Base-by-base conservation (phyloP, 2,888 invertebrate genomes). In the Coleophora flavipennella region DNA sequence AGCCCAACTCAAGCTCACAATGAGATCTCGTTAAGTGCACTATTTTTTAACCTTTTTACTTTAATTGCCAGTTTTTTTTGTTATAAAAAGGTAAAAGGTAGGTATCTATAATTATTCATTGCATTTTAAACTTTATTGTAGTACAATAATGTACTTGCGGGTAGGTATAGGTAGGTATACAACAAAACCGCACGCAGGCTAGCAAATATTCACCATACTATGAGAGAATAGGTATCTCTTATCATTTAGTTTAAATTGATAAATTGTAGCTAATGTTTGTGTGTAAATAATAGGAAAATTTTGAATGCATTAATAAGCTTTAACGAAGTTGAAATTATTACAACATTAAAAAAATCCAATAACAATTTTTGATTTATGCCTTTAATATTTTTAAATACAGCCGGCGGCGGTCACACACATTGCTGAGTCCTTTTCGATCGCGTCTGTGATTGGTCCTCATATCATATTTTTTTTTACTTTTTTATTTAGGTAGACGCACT, bases 341-440 rank as follows among this genome's bases (percentile, higher is more conserved):
- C 67, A 62, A 71, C 69, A 76, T 75, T 72, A 72, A 65, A 72
- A 75, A 68, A 72, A 69, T 72, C 76, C 74, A 78, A 77, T 72
- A 62, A 65, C 50, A 53, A 6, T 71, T 57, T 74, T 65, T 79
- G 80, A 80, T 79, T 79, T 79, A 79, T 78, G 74, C 57, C 67
- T 73, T 71, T 71, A 73, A 78, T 78, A 77, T 73, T 76, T 69
- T 76, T 42, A 73, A 78, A 69, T 64, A 80, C 77, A 75, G 74
- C 81, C 72, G 71, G 51, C 61, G 75, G 79, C 80, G 68, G 62
- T 60, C 58, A 55, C 61, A 61, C 50, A 29, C 29, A 29, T 29
- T 10, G 54, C 41, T 40, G 43, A 42, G 60, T 67, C 68, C 67
- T 69, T 63, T 69, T 64, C 52, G 58, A 66, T 66, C 62, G 61